phyloP scores from a whole-genome alignment of 1,140 invertebrate species.

The Pissodes strobi region DNA sequence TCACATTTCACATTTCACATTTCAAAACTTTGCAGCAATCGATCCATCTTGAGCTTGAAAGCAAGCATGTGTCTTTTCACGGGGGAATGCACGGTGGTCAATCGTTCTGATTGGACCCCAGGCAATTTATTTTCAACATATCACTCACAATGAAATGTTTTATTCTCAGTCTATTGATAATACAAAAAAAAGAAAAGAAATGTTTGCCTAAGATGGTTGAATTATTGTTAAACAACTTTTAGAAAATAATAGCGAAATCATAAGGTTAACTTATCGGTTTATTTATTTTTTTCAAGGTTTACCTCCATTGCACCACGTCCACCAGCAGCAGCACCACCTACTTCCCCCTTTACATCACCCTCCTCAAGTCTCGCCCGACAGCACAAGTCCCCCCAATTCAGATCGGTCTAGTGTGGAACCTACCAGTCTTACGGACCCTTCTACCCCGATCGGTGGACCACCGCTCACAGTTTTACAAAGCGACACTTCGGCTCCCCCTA shows the following conservation, averaged over 20 bases:
- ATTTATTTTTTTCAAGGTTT: conserved; percentile 38
- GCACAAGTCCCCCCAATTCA: conserved; percentile 77
- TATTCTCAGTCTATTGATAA: too few relatives aligned
- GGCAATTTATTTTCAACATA: too few relatives aligned
- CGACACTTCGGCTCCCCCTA: conserved; percentile 14
- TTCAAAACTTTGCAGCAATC: too few relatives aligned
- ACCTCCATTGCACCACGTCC: conserved; percentile 35
- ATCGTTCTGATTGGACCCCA: too few relatives aligned
- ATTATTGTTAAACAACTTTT: background rate
- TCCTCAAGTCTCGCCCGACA: conserved; percentile 79
- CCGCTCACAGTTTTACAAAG: conserved; percentile 24
- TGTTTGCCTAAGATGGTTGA: too few relatives aligned
- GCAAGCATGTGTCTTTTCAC: too few relatives aligned
- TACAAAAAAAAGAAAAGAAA: too few relatives aligned
- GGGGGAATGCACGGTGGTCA: too few relatives aligned
- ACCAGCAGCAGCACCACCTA: conserved; percentile 21
- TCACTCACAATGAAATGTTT: too few relatives aligned
- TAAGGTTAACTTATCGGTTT: too few relatives aligned
- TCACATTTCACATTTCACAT: too few relatives aligned
- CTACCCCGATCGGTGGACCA: conserved; percentile 15
- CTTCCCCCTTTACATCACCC: conserved; percentile 39
- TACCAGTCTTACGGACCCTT: conserved; percentile 10
- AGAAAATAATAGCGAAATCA: background rate
- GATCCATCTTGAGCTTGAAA: too few relatives aligned
- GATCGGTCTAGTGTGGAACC: conserved; percentile 61